phyloP scores from a whole-genome alignment of 1,140 invertebrate genomes.

The Tenebrio molitor region DNA sequence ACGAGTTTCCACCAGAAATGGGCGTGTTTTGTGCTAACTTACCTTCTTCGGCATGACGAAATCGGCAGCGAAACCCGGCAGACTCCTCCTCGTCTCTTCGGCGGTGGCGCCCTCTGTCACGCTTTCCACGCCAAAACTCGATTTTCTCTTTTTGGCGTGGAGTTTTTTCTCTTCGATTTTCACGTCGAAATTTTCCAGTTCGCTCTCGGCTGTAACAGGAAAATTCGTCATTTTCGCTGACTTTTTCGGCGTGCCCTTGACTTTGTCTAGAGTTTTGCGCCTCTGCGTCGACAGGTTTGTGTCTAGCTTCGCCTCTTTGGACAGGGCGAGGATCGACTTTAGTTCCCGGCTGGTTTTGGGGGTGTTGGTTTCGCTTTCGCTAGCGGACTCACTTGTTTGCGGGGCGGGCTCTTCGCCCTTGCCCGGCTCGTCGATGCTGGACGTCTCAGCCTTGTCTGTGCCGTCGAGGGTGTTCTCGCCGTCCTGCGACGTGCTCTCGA shows the following conservation, averaged over 20 bases:
- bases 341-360: slow-evolving; percentile 56
- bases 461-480: background rate
- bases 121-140: background rate
- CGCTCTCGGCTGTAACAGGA: slow-evolving; percentile 60
- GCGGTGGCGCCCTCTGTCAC: slow-evolving; percentile 11
- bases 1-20: too few species aligned
- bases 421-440: background rate
- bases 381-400: slow-evolving; percentile 5
- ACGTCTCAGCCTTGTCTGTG: background rate
- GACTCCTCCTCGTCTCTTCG: slow-evolving; percentile 4
- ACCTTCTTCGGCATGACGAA: slow-evolving; percentile 26
- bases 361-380: background rate
- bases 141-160: slow-evolving; percentile 36
- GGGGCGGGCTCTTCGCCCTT: background rate
- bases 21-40: too few species aligned
- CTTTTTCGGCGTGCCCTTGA: slow-evolving; percentile 25
- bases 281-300: slow-evolving; percentile 61
- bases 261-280: slow-evolving; percentile 56
- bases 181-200: slow-evolving; percentile 50
- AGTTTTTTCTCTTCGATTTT: slow-evolving; percentile 43
- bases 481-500: background rate
- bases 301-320: slow-evolving; percentile 64
- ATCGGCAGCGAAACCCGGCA: slow-evolving; percentile 1
- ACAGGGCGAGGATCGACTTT: slow-evolving; percentile 60
- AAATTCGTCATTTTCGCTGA: slow-evolving; percentile 47